Evolutionary conservation across 2,797 vertebrate species (phyloP).

Genomic region (Oryzias dopingdopingensis): DNA sequence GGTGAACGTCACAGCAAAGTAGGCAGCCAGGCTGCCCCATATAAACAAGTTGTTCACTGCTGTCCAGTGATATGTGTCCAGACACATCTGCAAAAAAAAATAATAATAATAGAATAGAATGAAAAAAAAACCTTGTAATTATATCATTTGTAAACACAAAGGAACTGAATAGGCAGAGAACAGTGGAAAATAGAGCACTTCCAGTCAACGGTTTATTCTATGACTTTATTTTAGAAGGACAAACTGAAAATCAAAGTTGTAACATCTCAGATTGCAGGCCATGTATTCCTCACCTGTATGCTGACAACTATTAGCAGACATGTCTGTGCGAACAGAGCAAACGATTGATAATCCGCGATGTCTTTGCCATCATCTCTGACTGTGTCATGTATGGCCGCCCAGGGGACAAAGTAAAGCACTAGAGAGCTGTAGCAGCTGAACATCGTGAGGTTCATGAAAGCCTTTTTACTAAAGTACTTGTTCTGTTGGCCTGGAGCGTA

Average conservation of each 20-base stretch:
- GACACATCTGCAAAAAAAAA: constrained; percentile 76
- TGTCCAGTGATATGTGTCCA: constrained; percentile 92
- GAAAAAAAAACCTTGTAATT: neutral
- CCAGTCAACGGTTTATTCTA: too few species aligned
- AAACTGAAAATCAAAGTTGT: too few species aligned
- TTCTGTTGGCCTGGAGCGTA: constrained; percentile 90
- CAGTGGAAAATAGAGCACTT: too few species aligned
- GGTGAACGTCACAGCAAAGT: constrained; percentile 88
- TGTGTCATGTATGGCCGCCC: constrained; percentile 82
- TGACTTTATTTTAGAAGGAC: too few species aligned
- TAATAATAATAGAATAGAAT: too few species aligned
- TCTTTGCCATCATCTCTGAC: constrained; percentile 87
- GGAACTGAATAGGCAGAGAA: too few species aligned
- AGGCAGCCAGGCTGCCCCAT: constrained; percentile 91
- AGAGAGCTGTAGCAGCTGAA: constrained; percentile 93
- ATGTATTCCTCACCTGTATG: constrained; percentile 77
- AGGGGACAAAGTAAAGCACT: constrained; percentile 91
- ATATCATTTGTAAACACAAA: too few species aligned
- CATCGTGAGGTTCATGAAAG: constrained; percentile 82
- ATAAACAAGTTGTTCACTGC: constrained; percentile 89
- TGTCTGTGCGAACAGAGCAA: constrained; percentile 88
- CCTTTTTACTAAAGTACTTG: constrained; percentile 86
- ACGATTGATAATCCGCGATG: constrained; percentile 91
- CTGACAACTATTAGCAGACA: constrained; percentile 85
- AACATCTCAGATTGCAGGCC: too few species aligned